Percentiles rank a stretch among this genome's conserved stretches.
These are phyloP conservation scores for Laothoe populi DNA, from an alignment of 2,888 invertebrate genomes.

Conservation along the genomic window DNA sequence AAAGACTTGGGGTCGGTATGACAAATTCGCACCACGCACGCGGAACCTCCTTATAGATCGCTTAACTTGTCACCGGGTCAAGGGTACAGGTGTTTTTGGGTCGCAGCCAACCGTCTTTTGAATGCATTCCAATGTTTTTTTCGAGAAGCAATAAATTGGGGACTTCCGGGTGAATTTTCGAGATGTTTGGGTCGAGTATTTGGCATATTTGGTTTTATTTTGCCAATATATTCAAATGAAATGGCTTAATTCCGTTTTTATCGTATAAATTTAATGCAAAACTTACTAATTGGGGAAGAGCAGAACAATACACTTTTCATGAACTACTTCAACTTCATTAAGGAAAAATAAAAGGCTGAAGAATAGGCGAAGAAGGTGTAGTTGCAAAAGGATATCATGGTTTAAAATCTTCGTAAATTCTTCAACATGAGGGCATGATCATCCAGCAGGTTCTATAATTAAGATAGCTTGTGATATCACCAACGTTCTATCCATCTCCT, in stretches of 20 bases:
- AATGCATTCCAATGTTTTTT: slow-evolving; percentile 34
- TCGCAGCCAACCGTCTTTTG: slow-evolving; percentile 33
- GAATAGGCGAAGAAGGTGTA: too few species aligned
- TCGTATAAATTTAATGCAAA: neutral
- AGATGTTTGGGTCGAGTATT: slow-evolving; percentile 11
- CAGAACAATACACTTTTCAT: too few species aligned
- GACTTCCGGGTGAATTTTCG: slow-evolving; percentile 17
- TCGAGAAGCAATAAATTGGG: slow-evolving; percentile 27
- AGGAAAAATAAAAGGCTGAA: too few species aligned
- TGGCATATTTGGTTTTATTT: neutral
- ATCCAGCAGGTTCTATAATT: too few species aligned
- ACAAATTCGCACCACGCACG: slow-evolving; percentile 56
- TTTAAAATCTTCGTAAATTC: too few species aligned
- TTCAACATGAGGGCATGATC: too few species aligned
- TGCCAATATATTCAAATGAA: neutral
- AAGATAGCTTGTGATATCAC: too few species aligned
- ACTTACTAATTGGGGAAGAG: too few species aligned
- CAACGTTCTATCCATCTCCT: too few species aligned
- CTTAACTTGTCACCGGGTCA: slow-evolving; percentile 49
- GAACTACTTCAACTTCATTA: too few species aligned
- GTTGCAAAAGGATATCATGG: too few species aligned
- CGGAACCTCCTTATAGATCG: slow-evolving; percentile 45
- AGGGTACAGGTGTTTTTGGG: slow-evolving; percentile 52
- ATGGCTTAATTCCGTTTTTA: neutral
- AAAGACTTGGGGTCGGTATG: slow-evolving; percentile 35